Evolutionary conservation across 2,113 vertebrate genomes (phyloP), one percentile per base, ranked within the genome.

Genomic region (Tragelaphus buxtoni): DNA sequence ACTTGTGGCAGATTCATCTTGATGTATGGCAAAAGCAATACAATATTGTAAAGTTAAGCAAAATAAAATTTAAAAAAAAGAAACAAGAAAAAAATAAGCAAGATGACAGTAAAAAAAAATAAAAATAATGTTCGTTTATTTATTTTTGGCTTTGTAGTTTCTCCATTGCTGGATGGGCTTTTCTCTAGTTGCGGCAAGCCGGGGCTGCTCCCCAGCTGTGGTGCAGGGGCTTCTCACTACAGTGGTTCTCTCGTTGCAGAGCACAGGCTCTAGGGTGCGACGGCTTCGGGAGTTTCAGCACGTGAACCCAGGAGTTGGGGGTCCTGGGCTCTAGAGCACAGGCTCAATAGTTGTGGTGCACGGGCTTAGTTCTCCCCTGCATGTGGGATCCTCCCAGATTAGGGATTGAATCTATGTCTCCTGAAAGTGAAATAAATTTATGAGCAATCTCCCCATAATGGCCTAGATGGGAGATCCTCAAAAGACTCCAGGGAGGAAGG

Each of bases 141-240:
- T 42, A 42, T 42, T 74, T 26, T 74, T 42, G 69, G 69, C 69
- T 42, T 24, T 26, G 69, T 10, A 35, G n/a, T 4, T 69, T 35
- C 17, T 74, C 42, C 35, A 74, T 24, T 74, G 22, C 35, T 42
- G 69, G 20, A 7, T 16, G 22, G 69, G 10, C 69, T 74, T 74
- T 74, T 26, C 35, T 74, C 35, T 13, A 1, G 35, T 6, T 24
- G 35, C 12, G 5, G 35, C 18, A 42, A 74, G 9, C 22, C 1
- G 0, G 20, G 35, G 10, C 22, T 26, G 0, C 11, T 24, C 20
- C 39, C 2, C 5, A 39, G 35, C 3, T 24, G 3, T 42, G 35
- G 5, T 3, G 2, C 11, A 3, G 18, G 10, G 63, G 35, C 35
- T 72, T 24, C 69, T 69, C 65, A 3, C 10, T 20, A 2, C 4